phyloP scores from a whole-genome alignment of 2,113 vertebrate species.

The Callipepla californica region DNA sequence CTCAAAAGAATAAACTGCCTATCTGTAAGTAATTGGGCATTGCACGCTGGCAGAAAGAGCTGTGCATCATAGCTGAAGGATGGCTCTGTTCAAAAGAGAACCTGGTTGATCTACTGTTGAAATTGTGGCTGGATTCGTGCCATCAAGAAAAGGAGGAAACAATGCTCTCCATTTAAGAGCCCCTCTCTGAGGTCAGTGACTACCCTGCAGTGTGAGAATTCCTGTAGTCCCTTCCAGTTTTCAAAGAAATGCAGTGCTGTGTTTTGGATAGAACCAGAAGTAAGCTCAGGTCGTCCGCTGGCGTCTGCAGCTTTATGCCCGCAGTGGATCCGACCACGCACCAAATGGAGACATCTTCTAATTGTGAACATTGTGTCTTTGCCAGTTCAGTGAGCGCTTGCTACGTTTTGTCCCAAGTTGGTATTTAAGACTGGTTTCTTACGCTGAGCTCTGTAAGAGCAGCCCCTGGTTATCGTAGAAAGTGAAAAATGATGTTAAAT shows the following conservation, averaged over 20 bases:
- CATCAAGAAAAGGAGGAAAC: background rate
- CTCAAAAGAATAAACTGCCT: background rate
- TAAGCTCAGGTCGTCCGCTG: background rate
- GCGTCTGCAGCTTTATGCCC: background rate
- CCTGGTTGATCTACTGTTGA: too few relatives aligned
- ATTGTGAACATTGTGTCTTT: slow-evolving; percentile 1
- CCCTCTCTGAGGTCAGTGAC: background rate
- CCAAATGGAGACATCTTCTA: slow-evolving; percentile 20
- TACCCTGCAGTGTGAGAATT: background rate
- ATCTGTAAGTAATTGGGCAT: background rate
- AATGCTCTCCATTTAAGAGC: background rate
- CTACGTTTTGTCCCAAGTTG: background rate
- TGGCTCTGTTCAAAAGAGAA: background rate
- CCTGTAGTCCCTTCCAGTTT: background rate
- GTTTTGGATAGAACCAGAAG: background rate
- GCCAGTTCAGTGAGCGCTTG: slow-evolving; percentile 6
- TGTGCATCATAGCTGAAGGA: background rate
- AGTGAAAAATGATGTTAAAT: background rate
- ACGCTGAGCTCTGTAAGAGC: background rate
- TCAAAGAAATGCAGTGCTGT: background rate
- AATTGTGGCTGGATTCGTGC: background rate
- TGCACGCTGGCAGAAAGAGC: background rate
- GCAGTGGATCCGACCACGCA: background rate
- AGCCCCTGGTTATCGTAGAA: background rate
- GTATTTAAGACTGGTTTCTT: background rate